These are phyloP conservation scores for Xanthorhoe spadicearia DNA, from an alignment of 2,888 invertebrate species.

Conservation along the genomic window DNA sequence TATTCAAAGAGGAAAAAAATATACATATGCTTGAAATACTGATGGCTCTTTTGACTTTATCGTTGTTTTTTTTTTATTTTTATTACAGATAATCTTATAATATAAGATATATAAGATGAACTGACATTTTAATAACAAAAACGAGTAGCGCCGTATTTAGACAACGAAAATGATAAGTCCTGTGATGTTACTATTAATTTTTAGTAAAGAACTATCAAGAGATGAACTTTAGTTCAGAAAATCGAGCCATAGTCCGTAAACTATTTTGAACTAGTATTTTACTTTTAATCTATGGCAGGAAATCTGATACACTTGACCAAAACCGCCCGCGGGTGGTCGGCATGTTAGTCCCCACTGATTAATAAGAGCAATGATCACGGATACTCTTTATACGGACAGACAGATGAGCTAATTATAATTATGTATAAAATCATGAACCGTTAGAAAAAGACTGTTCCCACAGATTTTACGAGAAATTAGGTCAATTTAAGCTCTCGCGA, in stretches of 20 bases:
- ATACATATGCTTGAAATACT: too few species aligned
- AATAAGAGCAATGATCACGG: constrained; percentile 59
- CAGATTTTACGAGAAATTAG: not conserved
- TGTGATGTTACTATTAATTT: too few species aligned
- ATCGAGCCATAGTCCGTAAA: not conserved
- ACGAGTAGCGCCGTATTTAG: too few species aligned
- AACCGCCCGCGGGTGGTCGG: constrained; percentile 71
- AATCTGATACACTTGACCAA: constrained; percentile 63
- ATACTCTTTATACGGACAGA: constrained; percentile 36
- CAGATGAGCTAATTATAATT: constrained; percentile 7
- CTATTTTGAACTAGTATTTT: not conserved
- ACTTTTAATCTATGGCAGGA: constrained; percentile 4
- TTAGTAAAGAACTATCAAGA: not conserved
- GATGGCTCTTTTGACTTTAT: too few species aligned
- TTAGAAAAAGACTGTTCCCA: constrained; percentile 8
- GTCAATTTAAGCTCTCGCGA: too few species aligned
- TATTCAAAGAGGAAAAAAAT: too few species aligned
- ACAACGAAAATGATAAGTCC: too few species aligned
- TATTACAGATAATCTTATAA: too few species aligned
- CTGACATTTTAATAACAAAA: too few species aligned
- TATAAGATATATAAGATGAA: too few species aligned
- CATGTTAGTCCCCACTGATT: constrained; percentile 58
- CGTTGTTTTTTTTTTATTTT: too few species aligned
- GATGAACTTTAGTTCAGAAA: not conserved
- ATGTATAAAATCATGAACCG: constrained; percentile 10